A percentile compares a stretch with the other conserved stretches of the same genome.
These are phyloP conservation scores for Standfussiana lucernea DNA, from an alignment of 2,888 invertebrate genomes.

Conservation along the genomic window DNA sequence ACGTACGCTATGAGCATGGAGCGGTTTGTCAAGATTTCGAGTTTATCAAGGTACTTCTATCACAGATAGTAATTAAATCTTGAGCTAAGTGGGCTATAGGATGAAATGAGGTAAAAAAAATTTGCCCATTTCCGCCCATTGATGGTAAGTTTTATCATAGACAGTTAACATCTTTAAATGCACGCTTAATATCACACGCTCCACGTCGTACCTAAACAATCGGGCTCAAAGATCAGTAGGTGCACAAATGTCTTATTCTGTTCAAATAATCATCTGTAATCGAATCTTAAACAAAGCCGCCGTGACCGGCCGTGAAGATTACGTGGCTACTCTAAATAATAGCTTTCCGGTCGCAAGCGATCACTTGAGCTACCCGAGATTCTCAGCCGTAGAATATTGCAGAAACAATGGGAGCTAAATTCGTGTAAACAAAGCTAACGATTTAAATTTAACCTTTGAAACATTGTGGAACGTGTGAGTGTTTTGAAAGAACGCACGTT, in stretches of 20 bases:
- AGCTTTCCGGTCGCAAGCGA: slow-evolving; percentile 46
- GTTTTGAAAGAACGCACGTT: slow-evolving; percentile 10
- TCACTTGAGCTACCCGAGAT: slow-evolving; percentile 27
- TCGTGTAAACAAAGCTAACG: slow-evolving; percentile 40
- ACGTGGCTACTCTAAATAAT: slow-evolving; percentile 38
- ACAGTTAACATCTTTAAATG: not conserved
- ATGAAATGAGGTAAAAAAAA: not conserved
- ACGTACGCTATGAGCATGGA: not conserved
- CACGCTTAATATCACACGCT: not conserved
- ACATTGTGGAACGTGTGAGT: slow-evolving; percentile 12
- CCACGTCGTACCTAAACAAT: not conserved
- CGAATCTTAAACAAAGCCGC: slow-evolving; percentile 38
- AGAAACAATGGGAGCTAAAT: slow-evolving; percentile 47
- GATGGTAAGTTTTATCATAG: not conserved
- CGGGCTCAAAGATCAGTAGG: not conserved
- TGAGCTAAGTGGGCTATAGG: not conserved
- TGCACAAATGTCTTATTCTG: slow-evolving; percentile 13
- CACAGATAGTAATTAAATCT: not conserved
- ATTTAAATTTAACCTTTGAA: slow-evolving; percentile 50
- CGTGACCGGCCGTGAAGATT: slow-evolving; percentile 34
- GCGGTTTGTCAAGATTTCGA: not conserved
- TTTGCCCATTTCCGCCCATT: not conserved
- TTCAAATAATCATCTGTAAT: slow-evolving; percentile 29
- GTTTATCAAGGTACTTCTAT: not conserved
- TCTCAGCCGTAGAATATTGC: slow-evolving; percentile 19